Percentiles rank a stretch among this genome's conserved stretches.
phyloP scores from a whole-genome alignment of 2,113 vertebrate genomes.

The Ploceus nigricollis region DNA sequence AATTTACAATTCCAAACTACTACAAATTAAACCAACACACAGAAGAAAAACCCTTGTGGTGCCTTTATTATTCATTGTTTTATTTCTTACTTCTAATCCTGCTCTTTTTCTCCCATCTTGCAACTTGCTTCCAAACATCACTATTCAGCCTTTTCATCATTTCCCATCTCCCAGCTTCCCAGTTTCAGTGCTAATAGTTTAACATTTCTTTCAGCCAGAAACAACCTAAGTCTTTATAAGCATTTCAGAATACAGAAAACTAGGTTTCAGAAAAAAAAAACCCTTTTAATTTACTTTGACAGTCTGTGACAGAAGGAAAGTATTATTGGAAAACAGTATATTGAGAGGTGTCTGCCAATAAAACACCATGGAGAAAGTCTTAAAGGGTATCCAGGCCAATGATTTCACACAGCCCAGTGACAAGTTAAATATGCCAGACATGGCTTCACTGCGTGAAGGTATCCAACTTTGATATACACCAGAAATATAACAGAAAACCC shows the following conservation, averaged over 20 bases:
- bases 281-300: background rate
- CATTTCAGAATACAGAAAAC: background rate
- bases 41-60: background rate
- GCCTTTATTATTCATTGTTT: background rate
- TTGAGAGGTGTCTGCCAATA: background rate
- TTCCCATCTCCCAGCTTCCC: background rate
- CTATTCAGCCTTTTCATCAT: background rate
- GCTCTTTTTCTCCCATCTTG: background rate
- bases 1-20: background rate
- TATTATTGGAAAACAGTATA: background rate
- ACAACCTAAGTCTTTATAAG: background rate
- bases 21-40: background rate
- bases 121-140: background rate
- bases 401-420: background rate
- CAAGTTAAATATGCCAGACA: background rate
- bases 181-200: background rate
- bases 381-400: background rate
- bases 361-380: background rate
- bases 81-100: background rate
- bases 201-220: background rate
- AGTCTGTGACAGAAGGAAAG: background rate
- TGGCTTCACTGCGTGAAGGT: background rate
- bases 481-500: background rate
- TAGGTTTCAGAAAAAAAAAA: background rate
- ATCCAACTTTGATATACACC: background rate